Evolutionary conservation across 2,113 vertebrate species (phyloP).

Genomic region (Chionomys nivalis): DNA sequence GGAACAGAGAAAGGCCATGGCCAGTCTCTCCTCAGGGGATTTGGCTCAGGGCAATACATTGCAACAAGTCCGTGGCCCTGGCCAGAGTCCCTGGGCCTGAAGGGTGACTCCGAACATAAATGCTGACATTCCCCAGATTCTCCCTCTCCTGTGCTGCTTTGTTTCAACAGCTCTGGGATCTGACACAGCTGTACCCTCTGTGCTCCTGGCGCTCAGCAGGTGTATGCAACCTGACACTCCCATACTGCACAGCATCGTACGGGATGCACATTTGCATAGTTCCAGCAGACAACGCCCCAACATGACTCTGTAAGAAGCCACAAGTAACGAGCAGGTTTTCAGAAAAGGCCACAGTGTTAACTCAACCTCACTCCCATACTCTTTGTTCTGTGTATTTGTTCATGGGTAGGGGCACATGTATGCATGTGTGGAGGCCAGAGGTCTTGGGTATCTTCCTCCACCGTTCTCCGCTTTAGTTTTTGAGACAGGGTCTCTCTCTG

Average conservation of each 20-base stretch:
- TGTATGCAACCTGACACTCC: accelerated
- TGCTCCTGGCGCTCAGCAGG: accelerated
- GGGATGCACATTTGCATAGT: neutral
- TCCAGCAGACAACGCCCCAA: accelerated
- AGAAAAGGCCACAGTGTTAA: neutral
- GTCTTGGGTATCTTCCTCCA: neutral
- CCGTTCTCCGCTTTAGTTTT: neutral
- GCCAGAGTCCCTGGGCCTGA: neutral
- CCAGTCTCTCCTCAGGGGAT: neutral
- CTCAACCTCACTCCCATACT: neutral
- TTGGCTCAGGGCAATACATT: neutral
- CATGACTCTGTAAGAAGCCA: neutral
- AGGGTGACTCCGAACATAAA: neutral
- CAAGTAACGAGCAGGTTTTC: neutral
- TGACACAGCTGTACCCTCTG: accelerated
- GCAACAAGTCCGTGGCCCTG: neutral
- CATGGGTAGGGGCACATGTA: neutral
- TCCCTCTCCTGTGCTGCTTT: neutral
- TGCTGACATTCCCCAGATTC: neutral
- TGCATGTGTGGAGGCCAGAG: neutral
- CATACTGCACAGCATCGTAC: accelerated
- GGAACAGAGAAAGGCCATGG: neutral
- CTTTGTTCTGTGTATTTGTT: neutral
- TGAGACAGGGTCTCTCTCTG: neutral
- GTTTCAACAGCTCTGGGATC: too few relatives aligned